Percentiles rank a stretch among this genome's conserved stretches.
Evolutionary conservation across 2,888 invertebrate genomes (phyloP).

Genomic region (Serripes groenlandicus): DNA sequence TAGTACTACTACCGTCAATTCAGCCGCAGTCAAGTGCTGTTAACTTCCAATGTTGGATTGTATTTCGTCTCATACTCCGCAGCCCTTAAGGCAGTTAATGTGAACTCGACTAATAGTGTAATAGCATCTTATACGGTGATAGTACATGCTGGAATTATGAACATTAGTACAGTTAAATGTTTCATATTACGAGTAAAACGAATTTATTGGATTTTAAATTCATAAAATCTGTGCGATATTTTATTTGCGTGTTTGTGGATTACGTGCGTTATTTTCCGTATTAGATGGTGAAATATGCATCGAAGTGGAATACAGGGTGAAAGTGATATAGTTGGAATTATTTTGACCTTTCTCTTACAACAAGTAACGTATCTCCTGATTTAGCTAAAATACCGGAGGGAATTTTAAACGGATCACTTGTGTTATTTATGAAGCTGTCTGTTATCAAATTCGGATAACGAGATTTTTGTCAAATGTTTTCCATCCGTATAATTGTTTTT

Average conservation of each 20-base stretch:
- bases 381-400: background rate
- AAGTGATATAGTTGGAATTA: no score
- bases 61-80: background rate
- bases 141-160: no score
- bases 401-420: background rate
- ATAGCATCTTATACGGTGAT: no score
- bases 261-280: no score
- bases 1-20: background rate
- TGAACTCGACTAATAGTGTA: no score
- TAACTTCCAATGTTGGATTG: background rate
- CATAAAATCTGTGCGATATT: no score
- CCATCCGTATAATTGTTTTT: background rate
- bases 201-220: no score
- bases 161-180: no score
- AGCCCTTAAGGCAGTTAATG: background rate
- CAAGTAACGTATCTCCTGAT: background rate
- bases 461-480: constrained; percentile 4
- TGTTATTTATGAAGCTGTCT: constrained; percentile 8
- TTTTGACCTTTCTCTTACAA: background rate
- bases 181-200: no score
- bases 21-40: background rate
- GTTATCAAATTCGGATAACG: constrained; percentile 2
- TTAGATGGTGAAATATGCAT: no score
- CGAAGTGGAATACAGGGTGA: no score
- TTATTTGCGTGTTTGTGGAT: no score